These are phyloP conservation scores for Ecliptopera silaceata DNA, from an alignment of 2,888 invertebrate genomes.

Conservation along the genomic window DNA sequence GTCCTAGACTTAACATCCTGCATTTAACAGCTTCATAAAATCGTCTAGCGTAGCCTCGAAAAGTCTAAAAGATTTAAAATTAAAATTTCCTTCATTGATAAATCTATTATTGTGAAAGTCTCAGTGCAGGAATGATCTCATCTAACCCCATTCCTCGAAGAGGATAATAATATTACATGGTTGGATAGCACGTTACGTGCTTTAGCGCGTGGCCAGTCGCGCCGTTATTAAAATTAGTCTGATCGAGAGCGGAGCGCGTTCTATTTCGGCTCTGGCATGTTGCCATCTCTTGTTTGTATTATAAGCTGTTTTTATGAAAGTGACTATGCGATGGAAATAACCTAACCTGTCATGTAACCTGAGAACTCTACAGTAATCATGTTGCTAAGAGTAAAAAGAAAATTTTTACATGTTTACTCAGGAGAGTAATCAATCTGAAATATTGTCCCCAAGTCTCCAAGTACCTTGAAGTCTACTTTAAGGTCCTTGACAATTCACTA, in stretches of 20 bases:
- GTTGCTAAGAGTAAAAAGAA: constrained; percentile 30
- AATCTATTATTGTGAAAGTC: constrained; percentile 16
- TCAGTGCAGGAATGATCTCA: constrained; percentile 23
- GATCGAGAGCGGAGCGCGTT: constrained; percentile 75
- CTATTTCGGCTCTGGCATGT: constrained; percentile 76
- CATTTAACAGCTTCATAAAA: no score
- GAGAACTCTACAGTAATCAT: constrained; percentile 65
- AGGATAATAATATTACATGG: constrained; percentile 33
- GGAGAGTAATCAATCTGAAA: no score
- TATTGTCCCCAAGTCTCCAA: no score
- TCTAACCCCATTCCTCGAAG: constrained; percentile 42
- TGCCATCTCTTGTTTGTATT: constrained; percentile 83
- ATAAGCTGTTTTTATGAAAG: constrained; percentile 84
- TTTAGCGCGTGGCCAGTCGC: constrained; percentile 58
- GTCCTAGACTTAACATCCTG: no score
- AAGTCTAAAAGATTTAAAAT: background rate
- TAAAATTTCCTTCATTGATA: constrained; percentile 18
- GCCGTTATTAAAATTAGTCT: constrained; percentile 79
- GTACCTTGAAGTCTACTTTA: no score
- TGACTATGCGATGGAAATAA: constrained; percentile 81
- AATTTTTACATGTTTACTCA: no score
- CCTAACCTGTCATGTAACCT: constrained; percentile 79
- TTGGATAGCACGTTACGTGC: constrained; percentile 64
- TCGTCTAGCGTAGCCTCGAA: background rate
- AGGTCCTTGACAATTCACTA: background rate